Evolutionary conservation across 1,140 invertebrate genomes (phyloP).

Genomic region (Conus betulinus): DNA sequence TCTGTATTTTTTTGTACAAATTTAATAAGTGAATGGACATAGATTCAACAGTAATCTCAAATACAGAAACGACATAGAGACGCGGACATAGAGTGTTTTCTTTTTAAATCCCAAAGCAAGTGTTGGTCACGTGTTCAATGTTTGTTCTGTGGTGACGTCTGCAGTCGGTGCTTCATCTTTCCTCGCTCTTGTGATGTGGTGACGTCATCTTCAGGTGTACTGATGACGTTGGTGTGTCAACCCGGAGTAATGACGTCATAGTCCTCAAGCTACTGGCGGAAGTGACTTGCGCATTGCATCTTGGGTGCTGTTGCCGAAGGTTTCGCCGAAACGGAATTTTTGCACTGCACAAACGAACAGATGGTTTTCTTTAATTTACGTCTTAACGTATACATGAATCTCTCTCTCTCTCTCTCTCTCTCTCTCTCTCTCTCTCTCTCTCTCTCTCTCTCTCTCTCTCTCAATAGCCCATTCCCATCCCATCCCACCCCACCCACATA

Average conservation of each 20-base stretch:
- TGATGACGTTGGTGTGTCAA: neutral
- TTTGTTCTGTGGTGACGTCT: neutral
- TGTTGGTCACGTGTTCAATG: neutral
- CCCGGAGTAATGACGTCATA: neutral
- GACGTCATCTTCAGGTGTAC: neutral
- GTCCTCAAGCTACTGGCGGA: neutral
- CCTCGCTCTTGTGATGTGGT: neutral
- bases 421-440: too few species aligned
- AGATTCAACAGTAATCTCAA: too few species aligned
- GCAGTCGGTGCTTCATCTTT: too few species aligned
- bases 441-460: too few species aligned
- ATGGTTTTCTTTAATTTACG: neutral
- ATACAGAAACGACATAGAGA: too few species aligned
- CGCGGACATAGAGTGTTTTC: neutral
- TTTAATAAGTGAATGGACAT: too few species aligned
- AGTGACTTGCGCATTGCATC: slow-evolving; percentile 50
- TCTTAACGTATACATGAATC: too few species aligned
- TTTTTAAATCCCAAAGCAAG: neutral
- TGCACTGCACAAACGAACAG: slow-evolving; percentile 58
- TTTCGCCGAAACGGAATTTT: slow-evolving; percentile 67
- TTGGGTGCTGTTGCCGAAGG: slow-evolving; percentile 67
- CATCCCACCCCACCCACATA: slow-evolving; percentile 6
- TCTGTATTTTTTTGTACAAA: too few species aligned
- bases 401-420: too few species aligned
- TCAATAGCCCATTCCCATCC: too few species aligned